phyloP scores from a whole-genome alignment of 1,140 invertebrate genomes.

The Zeugodacus cucurbitae region DNA sequence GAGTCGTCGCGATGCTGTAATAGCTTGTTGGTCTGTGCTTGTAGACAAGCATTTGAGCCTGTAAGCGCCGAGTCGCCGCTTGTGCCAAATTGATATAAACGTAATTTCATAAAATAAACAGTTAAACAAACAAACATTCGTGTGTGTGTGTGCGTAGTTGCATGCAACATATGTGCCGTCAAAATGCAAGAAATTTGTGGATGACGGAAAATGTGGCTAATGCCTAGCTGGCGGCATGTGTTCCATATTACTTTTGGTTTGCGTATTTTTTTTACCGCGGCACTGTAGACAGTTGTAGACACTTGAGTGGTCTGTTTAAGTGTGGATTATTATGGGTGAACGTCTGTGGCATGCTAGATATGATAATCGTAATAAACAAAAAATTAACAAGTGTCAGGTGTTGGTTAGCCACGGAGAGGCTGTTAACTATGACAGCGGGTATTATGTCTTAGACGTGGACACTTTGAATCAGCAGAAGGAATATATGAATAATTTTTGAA shows the following conservation, averaged over 20 bases:
- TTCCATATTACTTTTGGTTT: not conserved
- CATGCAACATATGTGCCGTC: not conserved
- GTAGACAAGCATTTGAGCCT: not conserved
- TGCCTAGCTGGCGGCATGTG: not conserved
- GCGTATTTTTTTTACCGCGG: no score
- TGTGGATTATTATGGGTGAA: not conserved
- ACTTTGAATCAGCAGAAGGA: not conserved
- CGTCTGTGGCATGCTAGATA: not conserved
- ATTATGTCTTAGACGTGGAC: not conserved
- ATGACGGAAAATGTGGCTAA: not conserved
- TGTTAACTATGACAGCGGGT: not conserved
- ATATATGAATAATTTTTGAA: not conserved
- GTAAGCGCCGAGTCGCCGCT: not conserved
- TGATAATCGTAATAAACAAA: not conserved
- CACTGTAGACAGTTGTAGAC: no score
- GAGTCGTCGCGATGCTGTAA: conserved; percentile 5
- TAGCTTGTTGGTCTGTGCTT: not conserved
- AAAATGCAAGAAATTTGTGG: not conserved
- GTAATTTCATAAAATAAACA: not conserved
- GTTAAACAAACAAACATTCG: not conserved
- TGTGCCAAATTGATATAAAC: not conserved
- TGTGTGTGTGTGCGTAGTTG: not conserved
- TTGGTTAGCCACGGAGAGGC: not conserved
- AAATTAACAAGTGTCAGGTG: not conserved
- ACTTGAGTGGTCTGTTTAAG: not conserved